phyloP scores from a whole-genome alignment of 2,797 vertebrate genomes.

The Phaenicophaeus curvirostris region DNA sequence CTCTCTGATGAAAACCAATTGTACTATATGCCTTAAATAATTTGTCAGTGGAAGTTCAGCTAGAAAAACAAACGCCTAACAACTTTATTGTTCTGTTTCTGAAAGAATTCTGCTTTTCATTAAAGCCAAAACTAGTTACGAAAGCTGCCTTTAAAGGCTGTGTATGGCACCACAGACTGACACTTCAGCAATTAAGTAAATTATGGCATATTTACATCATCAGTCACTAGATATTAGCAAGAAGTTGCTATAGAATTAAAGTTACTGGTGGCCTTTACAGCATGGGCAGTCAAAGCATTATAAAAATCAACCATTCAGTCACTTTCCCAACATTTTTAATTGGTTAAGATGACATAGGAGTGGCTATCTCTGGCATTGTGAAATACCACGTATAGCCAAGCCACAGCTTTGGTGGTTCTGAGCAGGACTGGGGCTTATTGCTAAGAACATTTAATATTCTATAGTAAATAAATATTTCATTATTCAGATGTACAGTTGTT shows the following conservation, averaged over 20 bases:
- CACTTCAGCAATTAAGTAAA: neutral
- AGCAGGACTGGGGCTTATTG: neutral
- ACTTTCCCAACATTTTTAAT: constrained; percentile 35
- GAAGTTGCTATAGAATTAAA: constrained; percentile 12
- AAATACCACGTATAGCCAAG: neutral
- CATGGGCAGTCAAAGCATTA: constrained; percentile 2
- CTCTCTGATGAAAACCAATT: constrained; percentile 32
- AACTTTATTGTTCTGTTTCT: constrained; percentile 28
- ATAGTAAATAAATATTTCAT: neutral
- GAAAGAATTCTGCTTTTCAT: constrained; percentile 63
- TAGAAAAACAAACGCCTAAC: constrained; percentile 53
- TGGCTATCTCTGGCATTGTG: neutral
- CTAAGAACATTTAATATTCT: neutral
- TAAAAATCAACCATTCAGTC: neutral
- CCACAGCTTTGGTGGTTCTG: neutral
- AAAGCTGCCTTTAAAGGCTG: constrained; percentile 36
- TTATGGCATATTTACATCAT: neutral
- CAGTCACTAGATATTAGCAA: neutral
- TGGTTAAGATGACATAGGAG: constrained; percentile 21
- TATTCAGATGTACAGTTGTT: neutral
- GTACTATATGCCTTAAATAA: constrained; percentile 32
- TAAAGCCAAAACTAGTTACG: constrained; percentile 37
- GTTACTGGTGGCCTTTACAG: neutral
- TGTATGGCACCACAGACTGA: neutral
- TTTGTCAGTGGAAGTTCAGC: constrained; percentile 53